phyloP scores from a whole-genome alignment of 1,140 invertebrate genomes.

The Trypoxylus dichotomus region DNA sequence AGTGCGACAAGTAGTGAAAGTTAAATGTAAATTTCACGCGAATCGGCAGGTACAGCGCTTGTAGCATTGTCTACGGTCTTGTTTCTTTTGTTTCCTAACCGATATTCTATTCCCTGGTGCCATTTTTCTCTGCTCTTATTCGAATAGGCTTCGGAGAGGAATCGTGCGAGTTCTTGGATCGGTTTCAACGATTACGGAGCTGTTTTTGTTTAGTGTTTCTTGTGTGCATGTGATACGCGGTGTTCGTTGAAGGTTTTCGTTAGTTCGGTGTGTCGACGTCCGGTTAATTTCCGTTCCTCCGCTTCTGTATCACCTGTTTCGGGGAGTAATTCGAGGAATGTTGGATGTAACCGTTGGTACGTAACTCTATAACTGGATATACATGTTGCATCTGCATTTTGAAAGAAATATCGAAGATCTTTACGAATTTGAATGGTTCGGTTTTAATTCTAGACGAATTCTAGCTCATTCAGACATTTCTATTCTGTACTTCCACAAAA shows the following conservation, averaged over 20 bases:
- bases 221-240: neutral
- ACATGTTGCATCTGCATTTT: too few relatives aligned
- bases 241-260: neutral
- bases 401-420: too few relatives aligned
- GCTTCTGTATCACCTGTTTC: neutral
- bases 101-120: neutral
- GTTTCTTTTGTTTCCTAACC: conserved; percentile 12
- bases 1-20: neutral
- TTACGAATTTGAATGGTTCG: too few relatives aligned
- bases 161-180: neutral
- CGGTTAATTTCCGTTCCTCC: neutral
- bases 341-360: conserved; percentile 8
- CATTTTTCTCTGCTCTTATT: neutral
- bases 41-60: too few relatives aligned
- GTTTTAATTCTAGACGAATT: too few relatives aligned
- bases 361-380: neutral
- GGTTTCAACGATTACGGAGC: neutral
- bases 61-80: neutral
- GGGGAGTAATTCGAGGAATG: neutral
- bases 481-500: too few relatives aligned
- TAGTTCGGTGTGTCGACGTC: neutral
- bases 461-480: too few relatives aligned
- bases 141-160: neutral
- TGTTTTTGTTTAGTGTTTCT: conserved; percentile 4
- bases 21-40: neutral